Evolutionary conservation across 2,113 vertebrate species (phyloP).

Genomic region (Microcebus ravelobensis): DNA sequence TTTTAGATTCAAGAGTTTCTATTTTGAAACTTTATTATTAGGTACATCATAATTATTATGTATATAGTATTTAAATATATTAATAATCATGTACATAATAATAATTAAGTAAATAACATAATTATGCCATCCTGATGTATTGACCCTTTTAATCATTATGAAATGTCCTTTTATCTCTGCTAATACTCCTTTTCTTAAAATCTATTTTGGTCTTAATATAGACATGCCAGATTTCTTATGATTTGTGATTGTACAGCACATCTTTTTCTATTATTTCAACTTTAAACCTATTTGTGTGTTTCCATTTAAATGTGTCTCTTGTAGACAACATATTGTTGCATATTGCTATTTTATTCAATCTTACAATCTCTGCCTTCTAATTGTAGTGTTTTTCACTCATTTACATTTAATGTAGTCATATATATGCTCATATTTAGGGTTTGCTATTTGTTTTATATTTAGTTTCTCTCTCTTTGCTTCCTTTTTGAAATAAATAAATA

Average conservation of each 20-base stretch:
- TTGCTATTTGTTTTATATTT: not conserved
- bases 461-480: not conserved
- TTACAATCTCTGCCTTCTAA: not conserved
- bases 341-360: not conserved
- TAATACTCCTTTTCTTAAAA: not conserved
- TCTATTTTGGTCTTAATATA: not conserved
- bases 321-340: not conserved
- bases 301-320: not conserved
- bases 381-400: not conserved
- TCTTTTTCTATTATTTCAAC: not conserved
- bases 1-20: not conserved
- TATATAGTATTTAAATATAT: not conserved
- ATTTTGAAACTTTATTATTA: not conserved
- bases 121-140: not conserved
- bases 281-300: not conserved
- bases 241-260: not conserved
- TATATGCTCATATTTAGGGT: not conserved
- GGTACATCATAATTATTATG: not conserved
- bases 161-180: not conserved
- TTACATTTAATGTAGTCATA: not conserved
- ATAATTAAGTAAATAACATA: not conserved
- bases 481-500: not conserved
- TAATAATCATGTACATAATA: not conserved
- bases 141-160: not conserved
- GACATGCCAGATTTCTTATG: not conserved